Evolutionary conservation across 2,888 invertebrate genomes (phyloP).

Genomic region (Plebejus argus): DNA sequence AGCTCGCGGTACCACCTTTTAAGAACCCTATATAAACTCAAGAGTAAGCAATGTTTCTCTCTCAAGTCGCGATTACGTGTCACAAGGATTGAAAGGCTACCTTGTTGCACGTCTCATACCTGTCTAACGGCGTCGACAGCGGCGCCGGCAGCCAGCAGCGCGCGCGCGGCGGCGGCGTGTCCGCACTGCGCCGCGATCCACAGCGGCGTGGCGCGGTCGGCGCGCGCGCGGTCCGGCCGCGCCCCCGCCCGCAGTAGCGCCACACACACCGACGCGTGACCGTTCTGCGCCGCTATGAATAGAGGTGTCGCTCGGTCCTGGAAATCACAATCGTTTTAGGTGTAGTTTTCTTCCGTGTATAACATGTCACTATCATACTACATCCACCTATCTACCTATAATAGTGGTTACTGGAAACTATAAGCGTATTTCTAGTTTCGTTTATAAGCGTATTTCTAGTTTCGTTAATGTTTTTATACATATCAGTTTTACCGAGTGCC

Average conservation of each 20-base stretch:
- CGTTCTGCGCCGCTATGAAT: slow-evolving; percentile 97
- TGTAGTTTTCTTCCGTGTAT: background rate
- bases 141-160: slow-evolving; percentile 89
- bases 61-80: too few relatives aligned
- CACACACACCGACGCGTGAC: slow-evolving; percentile 89
- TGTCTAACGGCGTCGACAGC: slow-evolving; percentile 89
- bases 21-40: too few relatives aligned
- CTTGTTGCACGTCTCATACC: slow-evolving; percentile 71
- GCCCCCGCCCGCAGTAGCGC: slow-evolving; percentile 88
- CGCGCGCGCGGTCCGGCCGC: slow-evolving; percentile 85
- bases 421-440: too few relatives aligned
- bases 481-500: too few relatives aligned
- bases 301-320: slow-evolving; percentile 95
- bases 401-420: too few relatives aligned
- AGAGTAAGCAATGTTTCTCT: too few relatives aligned
- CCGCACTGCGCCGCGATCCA: slow-evolving; percentile 99
- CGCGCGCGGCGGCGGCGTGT: slow-evolving; percentile 89
- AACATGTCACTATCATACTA: too few relatives aligned
- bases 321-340: slow-evolving; percentile 2
- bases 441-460: too few relatives aligned
- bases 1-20: too few relatives aligned
- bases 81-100: too few relatives aligned
- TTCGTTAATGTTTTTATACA: too few relatives aligned
- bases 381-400: too few relatives aligned
- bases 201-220: slow-evolving; percentile 92